Base-by-base conservation (phyloP, 1,140 invertebrate genomes). In the Helicorthomorpha holstii region DNA sequence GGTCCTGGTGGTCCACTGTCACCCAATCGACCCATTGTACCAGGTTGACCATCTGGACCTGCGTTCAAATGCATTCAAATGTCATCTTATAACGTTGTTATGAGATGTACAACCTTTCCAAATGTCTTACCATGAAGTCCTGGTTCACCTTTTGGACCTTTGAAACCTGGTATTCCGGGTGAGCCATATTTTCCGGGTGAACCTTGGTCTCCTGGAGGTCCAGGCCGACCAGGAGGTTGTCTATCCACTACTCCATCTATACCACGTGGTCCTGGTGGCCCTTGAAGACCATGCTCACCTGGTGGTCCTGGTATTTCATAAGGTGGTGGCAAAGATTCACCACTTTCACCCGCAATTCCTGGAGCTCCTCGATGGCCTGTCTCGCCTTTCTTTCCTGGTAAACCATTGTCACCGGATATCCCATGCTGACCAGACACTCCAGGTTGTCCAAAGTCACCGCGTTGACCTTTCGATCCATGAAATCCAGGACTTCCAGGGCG, bases 1-100 rank as follows among this genome's bases (percentile, higher is more conserved):
- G 77, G 74, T 22, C 82, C 82, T 19, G 58, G 51, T 16, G 19
- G 16, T n/a, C 58, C 58, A 2, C 27, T 34, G 27, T 24, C 12
- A 29, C 62, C 62, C 16, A 52, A 52, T 12, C 7, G 14, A 23
- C 56, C 56, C 14, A 34, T 22, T 3, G 25, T 19, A 19, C 56
- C 60, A n/a, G 47, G 19, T 14, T 43, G 43, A 54, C 54, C 57
- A 27, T 29, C 41, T 10, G 23, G 34, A 25, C 56, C 53, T 57
- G 27, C n/a, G n/a, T n/a, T n/a, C n/a, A n/a, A n/a, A n/a, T n/a
- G n/a, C n/a, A n/a, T n/a, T n/a, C n/a, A n/a, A n/a, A n/a, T n/a
- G n/a, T n/a, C n/a, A n/a, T n/a, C n/a, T n/a, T n/a, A n/a, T n/a
- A n/a, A n/a, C n/a, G n/a, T n/a, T n/a, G n/a, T n/a, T n/a, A n/a